Evolutionary conservation across 2,113 vertebrate genomes (phyloP).

Genomic region (Malurus elegans): DNA sequence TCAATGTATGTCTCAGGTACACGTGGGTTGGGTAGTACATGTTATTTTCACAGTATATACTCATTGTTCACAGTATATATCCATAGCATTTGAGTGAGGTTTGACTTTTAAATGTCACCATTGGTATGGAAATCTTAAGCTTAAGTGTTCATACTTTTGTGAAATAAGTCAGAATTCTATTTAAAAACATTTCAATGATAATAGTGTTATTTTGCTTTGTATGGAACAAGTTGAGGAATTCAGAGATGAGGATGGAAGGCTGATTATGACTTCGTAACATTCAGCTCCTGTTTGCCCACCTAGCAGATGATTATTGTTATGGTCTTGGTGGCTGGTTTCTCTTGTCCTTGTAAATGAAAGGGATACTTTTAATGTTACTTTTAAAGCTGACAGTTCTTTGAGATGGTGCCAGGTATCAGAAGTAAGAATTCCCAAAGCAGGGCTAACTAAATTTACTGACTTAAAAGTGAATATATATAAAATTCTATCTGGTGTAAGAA

Average conservation of each 20-base stretch:
- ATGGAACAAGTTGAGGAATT: neutral
- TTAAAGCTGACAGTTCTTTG: neutral
- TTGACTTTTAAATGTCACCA: neutral
- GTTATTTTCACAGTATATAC: neutral
- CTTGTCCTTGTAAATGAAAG: neutral
- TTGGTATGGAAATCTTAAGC: neutral
- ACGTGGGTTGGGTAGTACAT: neutral
- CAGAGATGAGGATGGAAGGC: neutral
- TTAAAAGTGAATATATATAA: neutral
- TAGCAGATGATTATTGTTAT: neutral
- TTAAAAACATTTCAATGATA: neutral
- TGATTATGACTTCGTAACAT: neutral
- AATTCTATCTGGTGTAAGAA: neutral
- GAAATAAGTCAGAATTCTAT: neutral
- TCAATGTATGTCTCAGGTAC: neutral
- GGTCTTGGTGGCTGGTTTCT: neutral
- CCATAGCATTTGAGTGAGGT: neutral
- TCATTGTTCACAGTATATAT: neutral
- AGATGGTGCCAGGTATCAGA: neutral
- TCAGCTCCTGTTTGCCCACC: neutral
- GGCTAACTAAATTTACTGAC: neutral
- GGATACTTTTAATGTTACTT: neutral
- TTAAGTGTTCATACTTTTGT: neutral
- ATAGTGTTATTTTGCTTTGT: neutral
- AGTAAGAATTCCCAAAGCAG: neutral